Evolutionary conservation across 2,113 vertebrate genomes (phyloP), one percentile per base, ranked within the genome.

Genomic region (Callipepla californica): DNA sequence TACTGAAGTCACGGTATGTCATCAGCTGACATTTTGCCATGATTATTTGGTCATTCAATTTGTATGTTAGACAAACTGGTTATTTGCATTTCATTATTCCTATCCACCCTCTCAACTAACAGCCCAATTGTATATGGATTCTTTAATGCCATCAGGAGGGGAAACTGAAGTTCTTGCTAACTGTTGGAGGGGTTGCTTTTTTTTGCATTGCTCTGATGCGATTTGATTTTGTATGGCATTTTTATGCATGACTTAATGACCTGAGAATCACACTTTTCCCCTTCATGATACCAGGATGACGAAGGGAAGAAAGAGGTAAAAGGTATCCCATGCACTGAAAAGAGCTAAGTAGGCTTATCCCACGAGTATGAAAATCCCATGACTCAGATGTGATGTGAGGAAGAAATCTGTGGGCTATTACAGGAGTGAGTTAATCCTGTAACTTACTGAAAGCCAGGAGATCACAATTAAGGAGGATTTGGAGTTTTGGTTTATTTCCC

Each of bases 381-480:
- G 96, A 97, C 96, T 96, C 84, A 89, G 47, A 72, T 97, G 84
- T 95, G 94, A 96, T 95, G 86, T 65, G 86, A 87, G 50, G 90
- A 95, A 95, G 94, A 95, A 94, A 94, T 95, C 88, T 92, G 81
- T 81, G 67, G 75, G 82, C 87, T 91, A 12, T 91, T 87, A 93
- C 32, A 84, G 55, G 79, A 94, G 91, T 78, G 88, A 96, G 89
- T 93, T 97, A 97, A 97, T 97, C 96, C 96, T 94, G 63, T 88
- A 96, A 97, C 96, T 94, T 88, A 93, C 80, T 1, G 8, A 96
- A 94, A 96, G 95, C 89, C 85, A 94, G 79, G 88, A 90, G 90
- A 96, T 94, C 94, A 94, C 93, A 97, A 96, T 97, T 97, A 96
- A 87, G 77, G 90, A 91, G 94, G 96, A 96, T 97, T 97, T 96